Conservation (phyloP, 2,888 invertebrate genomes). For the Amphiduros pacificus region DNA sequence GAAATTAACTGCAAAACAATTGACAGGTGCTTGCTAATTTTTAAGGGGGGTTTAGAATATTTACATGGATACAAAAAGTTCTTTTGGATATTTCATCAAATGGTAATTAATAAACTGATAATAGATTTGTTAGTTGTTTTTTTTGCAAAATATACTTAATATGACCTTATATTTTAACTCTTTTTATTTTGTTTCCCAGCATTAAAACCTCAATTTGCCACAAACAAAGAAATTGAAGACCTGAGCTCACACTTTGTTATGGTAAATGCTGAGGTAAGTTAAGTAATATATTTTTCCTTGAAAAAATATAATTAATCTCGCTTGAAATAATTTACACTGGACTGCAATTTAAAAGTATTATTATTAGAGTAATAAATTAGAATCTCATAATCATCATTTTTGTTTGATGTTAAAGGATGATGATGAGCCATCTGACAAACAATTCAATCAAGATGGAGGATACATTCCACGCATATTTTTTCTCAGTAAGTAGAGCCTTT, state of each 20-base stretch:
- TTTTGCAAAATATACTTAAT: background rate
- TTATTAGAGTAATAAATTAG: background rate
- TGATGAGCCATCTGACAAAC: background rate
- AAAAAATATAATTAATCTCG: background rate
- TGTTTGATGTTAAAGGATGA: background rate
- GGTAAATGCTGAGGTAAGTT: slow-evolving; percentile 65
- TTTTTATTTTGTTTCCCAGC: slow-evolving; percentile 46
- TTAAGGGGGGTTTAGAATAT: no score
- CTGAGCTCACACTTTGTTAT: slow-evolving; percentile 70
- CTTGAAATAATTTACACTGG: background rate
- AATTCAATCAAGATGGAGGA: background rate
- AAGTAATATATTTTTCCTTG: no score
- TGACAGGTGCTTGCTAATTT: no score
- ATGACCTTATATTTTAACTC: slow-evolving; percentile 14
- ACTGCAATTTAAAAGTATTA: background rate
- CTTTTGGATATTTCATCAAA: no score
- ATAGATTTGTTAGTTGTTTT: background rate
- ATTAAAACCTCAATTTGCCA: slow-evolving; percentile 68
- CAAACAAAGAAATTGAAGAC: slow-evolving; percentile 65
- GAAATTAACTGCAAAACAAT: no score
- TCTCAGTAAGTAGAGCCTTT: background rate
- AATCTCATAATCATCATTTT: background rate
- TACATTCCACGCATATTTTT: background rate
- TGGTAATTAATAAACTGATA: background rate
- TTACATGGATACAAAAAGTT: no score